A percentile compares a stretch with the other conserved stretches of the same genome.
Evolutionary conservation across 2,797 vertebrate species (phyloP).

Genomic region (Eulemur albifrons): DNA sequence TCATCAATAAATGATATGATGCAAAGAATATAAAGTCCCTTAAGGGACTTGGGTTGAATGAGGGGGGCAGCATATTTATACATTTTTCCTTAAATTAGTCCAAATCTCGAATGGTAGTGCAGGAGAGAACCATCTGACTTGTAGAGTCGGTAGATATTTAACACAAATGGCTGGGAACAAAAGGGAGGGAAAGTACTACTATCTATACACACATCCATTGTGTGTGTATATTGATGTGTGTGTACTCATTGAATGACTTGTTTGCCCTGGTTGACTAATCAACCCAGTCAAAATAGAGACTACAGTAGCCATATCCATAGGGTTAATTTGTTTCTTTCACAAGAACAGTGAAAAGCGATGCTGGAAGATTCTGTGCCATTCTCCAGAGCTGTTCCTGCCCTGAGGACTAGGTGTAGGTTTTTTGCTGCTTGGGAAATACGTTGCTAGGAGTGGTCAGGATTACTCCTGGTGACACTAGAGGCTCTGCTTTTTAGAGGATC

Average conservation of each 20-base stretch:
- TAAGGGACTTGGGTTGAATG: not conserved
- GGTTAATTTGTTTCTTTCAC: not conserved
- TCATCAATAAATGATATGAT: not conserved
- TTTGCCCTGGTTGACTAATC: not conserved
- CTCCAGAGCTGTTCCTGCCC: not conserved
- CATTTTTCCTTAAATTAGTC: not conserved
- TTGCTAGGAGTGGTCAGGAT: not conserved
- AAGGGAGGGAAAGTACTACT: not conserved
- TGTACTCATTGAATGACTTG: not conserved
- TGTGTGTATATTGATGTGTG: not conserved
- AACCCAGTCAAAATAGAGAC: not conserved
- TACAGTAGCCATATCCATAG: not conserved
- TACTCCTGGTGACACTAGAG: not conserved
- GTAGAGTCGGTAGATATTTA: not conserved
- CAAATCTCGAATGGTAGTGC: not conserved
- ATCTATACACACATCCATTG: not conserved
- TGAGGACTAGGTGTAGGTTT: not conserved
- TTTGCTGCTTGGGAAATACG: not conserved
- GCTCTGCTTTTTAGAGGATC: conserved; percentile 16
- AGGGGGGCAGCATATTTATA: fast-evolving
- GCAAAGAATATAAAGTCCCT: not conserved
- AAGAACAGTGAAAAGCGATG: not conserved
- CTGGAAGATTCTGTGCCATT: not conserved
- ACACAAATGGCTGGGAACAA: not conserved
- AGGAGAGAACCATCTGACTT: not conserved